phyloP scores from a whole-genome alignment of 2,113 vertebrate genomes.

The Takifugu bimaculatus region DNA sequence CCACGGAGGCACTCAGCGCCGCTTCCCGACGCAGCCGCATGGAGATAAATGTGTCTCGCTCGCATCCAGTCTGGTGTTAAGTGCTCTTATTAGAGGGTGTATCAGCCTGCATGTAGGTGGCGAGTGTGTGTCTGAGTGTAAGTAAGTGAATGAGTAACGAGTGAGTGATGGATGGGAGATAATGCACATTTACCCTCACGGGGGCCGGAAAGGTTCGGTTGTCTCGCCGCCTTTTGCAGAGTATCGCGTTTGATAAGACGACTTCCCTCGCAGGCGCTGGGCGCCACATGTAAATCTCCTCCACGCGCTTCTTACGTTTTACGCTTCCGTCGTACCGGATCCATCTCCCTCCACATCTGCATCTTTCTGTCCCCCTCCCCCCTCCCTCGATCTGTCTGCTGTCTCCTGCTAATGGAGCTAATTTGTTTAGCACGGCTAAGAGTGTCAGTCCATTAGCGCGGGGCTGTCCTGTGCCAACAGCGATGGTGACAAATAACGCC shows the following conservation, averaged over 20 bases:
- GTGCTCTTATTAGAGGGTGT: constrained; percentile 59
- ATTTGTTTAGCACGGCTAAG: constrained; percentile 77
- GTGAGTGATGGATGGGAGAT: constrained; percentile 69
- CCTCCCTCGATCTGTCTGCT: constrained; percentile 35
- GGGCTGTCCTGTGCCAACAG: constrained; percentile 54
- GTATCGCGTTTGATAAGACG: constrained; percentile 27
- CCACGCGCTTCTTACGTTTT: constrained; percentile 34
- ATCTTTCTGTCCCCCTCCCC: constrained; percentile 25
- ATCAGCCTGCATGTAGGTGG: constrained; percentile 64
- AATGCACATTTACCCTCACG: constrained; percentile 68
- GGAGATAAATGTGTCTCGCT: constrained; percentile 72
- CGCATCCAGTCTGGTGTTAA: constrained; percentile 67
- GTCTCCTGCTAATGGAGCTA: constrained; percentile 73
- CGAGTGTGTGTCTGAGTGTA: constrained; percentile 48
- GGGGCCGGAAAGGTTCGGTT: constrained; percentile 49
- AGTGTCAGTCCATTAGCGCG: constrained; percentile 75
- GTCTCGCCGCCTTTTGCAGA: constrained; percentile 44
- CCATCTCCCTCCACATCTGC: constrained; percentile 21
- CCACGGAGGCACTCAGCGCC: constrained; percentile 58
- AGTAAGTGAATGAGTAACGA: constrained; percentile 73
- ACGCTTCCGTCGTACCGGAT: constrained; percentile 28
- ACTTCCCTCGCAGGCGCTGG: constrained; percentile 17
- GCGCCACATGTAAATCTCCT: constrained; percentile 22
- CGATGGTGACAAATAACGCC: constrained; percentile 75
- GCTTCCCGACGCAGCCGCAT: constrained; percentile 57